phyloP scores from a whole-genome alignment of 2,888 invertebrate genomes.

The Bursaphelenchus okinawaensis region DNA sequence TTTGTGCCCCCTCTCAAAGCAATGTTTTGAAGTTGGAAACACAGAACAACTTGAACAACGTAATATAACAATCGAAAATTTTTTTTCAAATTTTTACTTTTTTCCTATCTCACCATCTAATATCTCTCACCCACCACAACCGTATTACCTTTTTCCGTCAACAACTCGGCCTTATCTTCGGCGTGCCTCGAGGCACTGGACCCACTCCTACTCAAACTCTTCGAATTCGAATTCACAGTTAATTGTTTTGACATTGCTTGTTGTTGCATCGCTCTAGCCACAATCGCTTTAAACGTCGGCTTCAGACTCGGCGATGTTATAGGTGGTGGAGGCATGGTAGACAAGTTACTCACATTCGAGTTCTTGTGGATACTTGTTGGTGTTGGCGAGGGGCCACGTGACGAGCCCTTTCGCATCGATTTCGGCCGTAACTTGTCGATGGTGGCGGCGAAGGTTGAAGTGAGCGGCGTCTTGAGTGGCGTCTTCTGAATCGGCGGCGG shows the following conservation, averaged over 20 bases:
- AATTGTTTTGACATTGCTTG: background rate
- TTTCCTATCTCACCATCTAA: too few relatives aligned
- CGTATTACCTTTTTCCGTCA: conserved; percentile 8
- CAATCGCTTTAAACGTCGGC: conserved; percentile 24
- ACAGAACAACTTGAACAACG: too few relatives aligned
- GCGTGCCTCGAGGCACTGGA: background rate
- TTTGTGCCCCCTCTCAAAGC: too few relatives aligned
- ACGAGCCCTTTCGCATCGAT: conserved; percentile 1
- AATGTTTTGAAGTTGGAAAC: too few relatives aligned
- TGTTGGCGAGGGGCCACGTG: conserved; percentile 1
- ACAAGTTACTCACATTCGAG: conserved; percentile 4
- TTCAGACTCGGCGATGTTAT: conserved; percentile 22
- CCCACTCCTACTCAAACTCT: background rate
- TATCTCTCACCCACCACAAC: too few relatives aligned
- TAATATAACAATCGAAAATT: too few relatives aligned
- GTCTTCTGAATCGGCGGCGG: conserved; percentile 8
- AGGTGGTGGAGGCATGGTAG: conserved; percentile 16
- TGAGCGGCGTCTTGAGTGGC: conserved; percentile 9
- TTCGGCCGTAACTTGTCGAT: conserved; percentile 7
- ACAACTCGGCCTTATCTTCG: background rate
- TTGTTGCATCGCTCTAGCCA: conserved; percentile 18
- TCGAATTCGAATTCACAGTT: conserved; percentile 5
- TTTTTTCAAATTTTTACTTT: too few relatives aligned
- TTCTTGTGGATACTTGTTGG: background rate
- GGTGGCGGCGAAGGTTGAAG: background rate